A percentile compares a stretch with the other conserved stretches of the same genome.
These are phyloP conservation scores for Phrynocephalus guinanensis DNA, from an alignment of 2,797 vertebrate genomes.

Conservation along the genomic window DNA sequence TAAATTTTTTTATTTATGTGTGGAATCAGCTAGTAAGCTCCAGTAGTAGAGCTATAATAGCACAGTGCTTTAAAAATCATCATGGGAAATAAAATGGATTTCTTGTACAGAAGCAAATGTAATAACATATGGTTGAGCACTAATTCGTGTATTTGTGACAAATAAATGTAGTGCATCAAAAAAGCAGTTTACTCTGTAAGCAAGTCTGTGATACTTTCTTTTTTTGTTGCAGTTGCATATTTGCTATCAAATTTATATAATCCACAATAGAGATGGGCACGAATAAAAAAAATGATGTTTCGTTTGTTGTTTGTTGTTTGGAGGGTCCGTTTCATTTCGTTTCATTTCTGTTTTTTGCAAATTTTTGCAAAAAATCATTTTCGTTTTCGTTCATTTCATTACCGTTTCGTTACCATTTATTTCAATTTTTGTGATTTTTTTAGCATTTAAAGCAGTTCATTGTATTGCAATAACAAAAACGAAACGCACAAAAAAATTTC, in stretches of 20 bases:
- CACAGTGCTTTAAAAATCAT: constrained; percentile 21
- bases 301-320: no score
- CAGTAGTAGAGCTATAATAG: not conserved
- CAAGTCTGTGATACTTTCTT: constrained; percentile 30
- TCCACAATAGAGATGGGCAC: not conserved
- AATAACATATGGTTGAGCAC: not conserved
- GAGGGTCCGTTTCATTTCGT: no score
- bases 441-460: no score
- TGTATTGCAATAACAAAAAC: no score
- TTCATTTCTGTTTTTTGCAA: no score
- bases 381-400: no score
- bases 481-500: no score
- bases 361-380: no score
- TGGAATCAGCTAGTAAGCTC: not conserved
- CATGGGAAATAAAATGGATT: constrained; percentile 38
- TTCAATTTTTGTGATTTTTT: no score
- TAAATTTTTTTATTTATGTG: constrained; percentile 12
- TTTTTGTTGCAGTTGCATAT: not conserved
- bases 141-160: constrained; percentile 33
- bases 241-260: not conserved
- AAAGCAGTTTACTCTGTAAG: not conserved
- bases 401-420: no score
- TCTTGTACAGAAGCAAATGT: constrained; percentile 42
- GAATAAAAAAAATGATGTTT: no score
- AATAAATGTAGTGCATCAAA: constrained; percentile 23